phyloP scores from a whole-genome alignment of 1,140 invertebrate species.

The Paraescarpia echinospica region DNA sequence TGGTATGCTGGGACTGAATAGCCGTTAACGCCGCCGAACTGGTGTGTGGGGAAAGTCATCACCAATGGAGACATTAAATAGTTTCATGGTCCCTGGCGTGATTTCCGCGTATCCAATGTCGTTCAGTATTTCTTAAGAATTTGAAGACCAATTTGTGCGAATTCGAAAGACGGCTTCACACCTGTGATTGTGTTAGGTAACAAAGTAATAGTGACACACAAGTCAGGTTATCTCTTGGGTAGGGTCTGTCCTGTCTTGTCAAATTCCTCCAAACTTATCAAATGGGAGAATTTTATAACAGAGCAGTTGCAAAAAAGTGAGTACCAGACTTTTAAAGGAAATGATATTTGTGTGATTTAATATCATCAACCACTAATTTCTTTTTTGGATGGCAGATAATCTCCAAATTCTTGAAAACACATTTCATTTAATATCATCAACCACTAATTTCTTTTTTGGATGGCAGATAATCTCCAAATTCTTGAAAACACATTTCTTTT shows the following conservation, averaged over 20 bases:
- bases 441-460: no score
- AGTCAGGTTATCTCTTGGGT: not conserved
- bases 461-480: no score
- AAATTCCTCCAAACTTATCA: not conserved
- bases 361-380: no score
- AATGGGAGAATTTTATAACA: not conserved
- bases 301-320: no score
- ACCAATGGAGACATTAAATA: not conserved
- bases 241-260: not conserved
- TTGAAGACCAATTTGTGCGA: not conserved
- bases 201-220: not conserved
- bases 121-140: not conserved
- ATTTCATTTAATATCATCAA: no score
- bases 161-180: not conserved
- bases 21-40: not conserved
- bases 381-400: no score
- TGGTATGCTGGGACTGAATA: not conserved
- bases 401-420: no score
- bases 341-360: no score
- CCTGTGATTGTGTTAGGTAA: not conserved
- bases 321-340: no score
- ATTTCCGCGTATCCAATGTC: not conserved
- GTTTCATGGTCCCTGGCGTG: not conserved
- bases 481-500: no score
- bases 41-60: not conserved